Conservation (phyloP, 2,113 vertebrate genomes). For the Odontophorus gujanensis region DNA sequence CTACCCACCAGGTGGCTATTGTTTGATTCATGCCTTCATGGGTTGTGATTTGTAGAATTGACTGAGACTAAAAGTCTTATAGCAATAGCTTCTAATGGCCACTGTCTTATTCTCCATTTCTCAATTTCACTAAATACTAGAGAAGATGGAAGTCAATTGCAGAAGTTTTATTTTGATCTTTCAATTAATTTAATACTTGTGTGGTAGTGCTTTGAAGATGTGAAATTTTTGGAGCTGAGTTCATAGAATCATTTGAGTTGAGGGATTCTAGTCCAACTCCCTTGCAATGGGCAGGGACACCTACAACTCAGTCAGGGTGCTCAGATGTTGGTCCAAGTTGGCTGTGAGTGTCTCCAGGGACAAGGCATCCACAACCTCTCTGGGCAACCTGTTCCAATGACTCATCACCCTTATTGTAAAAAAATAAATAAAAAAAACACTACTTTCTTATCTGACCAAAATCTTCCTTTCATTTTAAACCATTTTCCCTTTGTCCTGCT, state of each 20-base stretch:
- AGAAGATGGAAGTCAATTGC: not conserved
- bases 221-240: not conserved
- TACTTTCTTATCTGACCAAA: no score
- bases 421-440: no score
- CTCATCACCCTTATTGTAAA: no score
- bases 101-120: not conserved
- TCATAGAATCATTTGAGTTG: not conserved
- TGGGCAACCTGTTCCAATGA: no score
- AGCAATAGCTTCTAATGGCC: not conserved
- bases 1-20: fast-evolving
- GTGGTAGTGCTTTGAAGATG: not conserved
- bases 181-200: conserved; percentile 22
- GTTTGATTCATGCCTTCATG: not conserved
- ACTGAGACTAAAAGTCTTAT: not conserved
- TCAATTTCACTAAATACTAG: not conserved
- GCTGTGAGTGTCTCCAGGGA: no score
- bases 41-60: not conserved
- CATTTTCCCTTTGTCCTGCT: no score
- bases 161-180: not conserved
- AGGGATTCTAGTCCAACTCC: no score
- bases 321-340: no score
- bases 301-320: no score
- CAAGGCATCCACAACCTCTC: no score
- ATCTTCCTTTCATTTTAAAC: no score
- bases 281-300: no score